Base-by-base conservation (phyloP, 2,113 vertebrate species). In the Smithornis capensis region DNA sequence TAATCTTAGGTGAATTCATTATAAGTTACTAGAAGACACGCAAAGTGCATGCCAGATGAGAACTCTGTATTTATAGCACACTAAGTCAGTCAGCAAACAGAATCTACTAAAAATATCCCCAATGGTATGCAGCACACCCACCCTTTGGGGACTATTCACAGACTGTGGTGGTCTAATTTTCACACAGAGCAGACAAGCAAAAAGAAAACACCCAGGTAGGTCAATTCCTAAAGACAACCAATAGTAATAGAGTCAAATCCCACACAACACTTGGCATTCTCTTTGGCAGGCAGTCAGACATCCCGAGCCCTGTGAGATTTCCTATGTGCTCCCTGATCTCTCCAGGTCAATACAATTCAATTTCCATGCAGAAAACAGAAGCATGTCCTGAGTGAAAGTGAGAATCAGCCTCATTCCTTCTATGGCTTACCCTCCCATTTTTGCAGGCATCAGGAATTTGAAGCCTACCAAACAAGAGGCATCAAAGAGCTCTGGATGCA, bases 91-190 rank as follows among this genome's bases (percentile, higher is more conserved):
- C 90, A 88, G 95, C 93, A 97, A 96, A 94, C 82, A 93, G 71
- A 95, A 94, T 29, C 75, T 78, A 52, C 95, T 97, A 97, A 96
- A 97, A 97, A 97, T 95, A 96, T 40, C 96, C 75, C 90, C 4
- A 37, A 47, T 33, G 94, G 94, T 74, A 96, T 95, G 93, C 93
- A 95, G 85, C 93, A 96, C 90, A 83, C 87, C 93, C 91, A 88
- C 71, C 77, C 92, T 92, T 88, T 44, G 64, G 93, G 85, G 91
- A 94, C 90, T 47, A 38, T 45, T 33, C 91, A 80, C 78, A 78
- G 42, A 15, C 94, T 89, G 56, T 14, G 91, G 95, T 96, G 95
- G 89, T 92, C 95, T 87, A 76, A 59, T 42, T 85, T 67, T 59
- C 8, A 88, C 75, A 80, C 45, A 77, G n/a, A 79, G 60, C 31